Evolutionary conservation across 2,888 invertebrate genomes (phyloP), one percentile per base, ranked within the genome.

Genomic region (Microctonus hyperodae): DNA sequence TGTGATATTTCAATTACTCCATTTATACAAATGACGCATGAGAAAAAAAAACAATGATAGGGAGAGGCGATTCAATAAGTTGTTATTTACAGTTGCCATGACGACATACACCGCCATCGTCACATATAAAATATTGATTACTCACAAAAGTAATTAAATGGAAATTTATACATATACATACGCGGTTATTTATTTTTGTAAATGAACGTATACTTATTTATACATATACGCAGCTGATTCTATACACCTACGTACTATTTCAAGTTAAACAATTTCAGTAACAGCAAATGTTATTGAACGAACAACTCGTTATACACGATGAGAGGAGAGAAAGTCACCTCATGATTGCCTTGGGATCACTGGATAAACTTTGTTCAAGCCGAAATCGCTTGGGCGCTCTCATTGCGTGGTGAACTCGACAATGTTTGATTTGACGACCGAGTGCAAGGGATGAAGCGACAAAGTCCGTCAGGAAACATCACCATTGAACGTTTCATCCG

Each of bases 381-480:
- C 68, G 70, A 72, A 69, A 35, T 35, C 10, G 35, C 35, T 35
- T 10, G 35, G 35, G 35, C 9, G 35, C 35, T 70, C 72, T 66
- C 70, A 72, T 67, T 72, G 67, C 72, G 69, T 72, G 69, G 70
- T 64, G 67, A 66, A 68, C 69, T 72, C 70, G 72, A 70, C 72
- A 70, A 69, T 72, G 72, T 72, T 72, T 72, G 72, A 72, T 72
- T 72, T 72, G 70, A 72, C 70, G 72, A 72, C 69, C 69, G 63
- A 62, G 16, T 20, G 16, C 5, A 20, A 16, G 16, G 6, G 44
- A 44, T n/a, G 9, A 20, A 44, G 44, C 44, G 16, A 44, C 44
- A 44, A 16, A 44, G 40, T 40, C 44, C 44, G 5, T 20, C 20
- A 20, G 5, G 44, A 20, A 44, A 44, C 35, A 10, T 20, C 16